These are phyloP conservation scores for Procavia capensis DNA, from an alignment of 2,113 vertebrate genomes.

Conservation along the genomic window DNA sequence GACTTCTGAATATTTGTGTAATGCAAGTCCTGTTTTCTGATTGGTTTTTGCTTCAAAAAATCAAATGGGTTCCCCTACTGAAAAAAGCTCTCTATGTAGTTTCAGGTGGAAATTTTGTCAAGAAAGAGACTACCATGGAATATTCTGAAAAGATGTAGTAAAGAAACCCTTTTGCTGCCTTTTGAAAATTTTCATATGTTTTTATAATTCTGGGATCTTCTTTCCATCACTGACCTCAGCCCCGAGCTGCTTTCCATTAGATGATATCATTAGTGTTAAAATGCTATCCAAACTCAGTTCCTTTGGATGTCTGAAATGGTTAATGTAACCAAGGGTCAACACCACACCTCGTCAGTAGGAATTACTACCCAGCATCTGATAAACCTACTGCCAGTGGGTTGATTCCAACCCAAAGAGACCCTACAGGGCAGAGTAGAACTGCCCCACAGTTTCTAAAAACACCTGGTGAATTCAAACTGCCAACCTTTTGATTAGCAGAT, in stretches of 20 bases:
- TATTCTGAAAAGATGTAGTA: too few relatives aligned
- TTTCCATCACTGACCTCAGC: not conserved
- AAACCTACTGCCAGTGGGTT: too few relatives aligned
- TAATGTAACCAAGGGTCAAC: not conserved
- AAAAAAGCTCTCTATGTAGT: not conserved
- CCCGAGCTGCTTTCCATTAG: not conserved
- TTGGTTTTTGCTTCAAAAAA: not conserved
- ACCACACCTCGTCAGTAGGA: not conserved
- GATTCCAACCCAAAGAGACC: too few relatives aligned
- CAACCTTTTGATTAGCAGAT: too few relatives aligned
- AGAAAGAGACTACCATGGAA: not conserved
- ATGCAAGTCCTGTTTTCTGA: not conserved
- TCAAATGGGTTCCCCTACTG: not conserved
- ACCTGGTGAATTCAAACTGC: too few relatives aligned
- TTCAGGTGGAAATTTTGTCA: not conserved
- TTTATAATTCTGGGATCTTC: not conserved
- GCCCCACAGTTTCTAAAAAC: too few relatives aligned
- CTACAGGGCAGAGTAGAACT: too few relatives aligned
- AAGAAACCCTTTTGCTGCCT: not conserved
- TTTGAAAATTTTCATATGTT: not conserved
- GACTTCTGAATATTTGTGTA: not conserved
- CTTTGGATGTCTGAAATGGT: not conserved
- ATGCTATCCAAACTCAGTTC: not conserved
- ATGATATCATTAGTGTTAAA: not conserved
- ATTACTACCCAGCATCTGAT: not conserved